Base-by-base conservation (phyloP, 2,888 invertebrate genomes). In the Omphaloscelis lunosa region DNA sequence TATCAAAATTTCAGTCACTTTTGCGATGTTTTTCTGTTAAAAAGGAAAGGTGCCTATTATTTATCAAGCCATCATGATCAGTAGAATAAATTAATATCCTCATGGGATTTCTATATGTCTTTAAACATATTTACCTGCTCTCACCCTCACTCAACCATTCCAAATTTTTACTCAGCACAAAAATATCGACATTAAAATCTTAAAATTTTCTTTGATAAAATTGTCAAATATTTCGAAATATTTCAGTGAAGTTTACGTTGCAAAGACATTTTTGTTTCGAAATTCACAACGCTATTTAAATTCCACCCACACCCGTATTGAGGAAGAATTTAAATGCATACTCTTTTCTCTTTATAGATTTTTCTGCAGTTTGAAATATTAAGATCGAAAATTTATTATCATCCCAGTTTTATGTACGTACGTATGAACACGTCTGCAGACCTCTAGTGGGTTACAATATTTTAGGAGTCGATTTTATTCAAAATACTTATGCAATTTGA, bases 361-460 rank as follows among this genome's bases (percentile, higher is more conserved):
- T 27, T 62, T 45, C 29, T 62, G 63, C 12, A 78, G 17, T 78
- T 78, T 72, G 12, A n/a, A 58, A 78, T 51, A n/a, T 41, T 34
- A 39, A 39, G 27, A 62, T 61, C 8, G 1, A 45, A 34, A 1
- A 53, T 8, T 48, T n/a, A 15, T 48, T n/a, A 15, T 17, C 20
- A 27, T 17, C 9, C 1, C 56, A 27, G 2, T 34, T 62, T 41
- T 62, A 51, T 67, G 23, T 48, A 15, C 8, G 45, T 62, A 51
- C 51, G 23, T 48, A 15, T 15, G 45, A 45, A 7, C 20, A 48
- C 27, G 23, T 23, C 23, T 8, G 29, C 29, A 48, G 29, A 66
- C 2, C 3, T 65, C 11, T 20, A 20, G 8, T 34, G 23, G 2
- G 2, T 9, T 23, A 23, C 9, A 23, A 23, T 48, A 48, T 67